These are phyloP conservation scores for Pterocles orientalis DNA, from an alignment of 2,113 vertebrate species.

Conservation along the genomic window DNA sequence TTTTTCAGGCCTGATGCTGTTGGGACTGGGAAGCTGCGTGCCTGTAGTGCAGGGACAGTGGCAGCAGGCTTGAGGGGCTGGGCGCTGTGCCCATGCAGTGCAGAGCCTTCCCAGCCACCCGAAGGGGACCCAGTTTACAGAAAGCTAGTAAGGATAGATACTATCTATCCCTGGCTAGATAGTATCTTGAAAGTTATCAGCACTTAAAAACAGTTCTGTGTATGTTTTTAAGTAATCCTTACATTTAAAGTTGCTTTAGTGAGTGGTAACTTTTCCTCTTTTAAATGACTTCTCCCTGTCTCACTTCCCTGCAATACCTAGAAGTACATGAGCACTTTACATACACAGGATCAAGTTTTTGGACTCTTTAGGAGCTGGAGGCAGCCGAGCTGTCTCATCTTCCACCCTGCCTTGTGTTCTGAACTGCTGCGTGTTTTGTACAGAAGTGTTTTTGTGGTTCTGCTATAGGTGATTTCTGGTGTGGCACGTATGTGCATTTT, in stretches of 20 bases:
- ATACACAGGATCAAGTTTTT: not conserved
- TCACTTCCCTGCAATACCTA: not conserved
- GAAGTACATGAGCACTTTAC: not conserved
- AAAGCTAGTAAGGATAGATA: no score
- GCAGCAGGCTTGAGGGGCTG: not conserved
- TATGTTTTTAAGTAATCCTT: not conserved
- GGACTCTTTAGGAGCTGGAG: not conserved
- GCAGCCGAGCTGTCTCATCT: rapidly evolving
- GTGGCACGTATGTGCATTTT: not conserved
- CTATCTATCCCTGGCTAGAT: not conserved
- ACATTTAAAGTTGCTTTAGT: not conserved
- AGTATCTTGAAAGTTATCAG: not conserved
- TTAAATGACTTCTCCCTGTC: not conserved
- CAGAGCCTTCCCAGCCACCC: not conserved
- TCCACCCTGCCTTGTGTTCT: rapidly evolving
- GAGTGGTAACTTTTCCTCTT: not conserved
- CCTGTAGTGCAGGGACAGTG: not conserved
- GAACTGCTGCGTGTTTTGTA: not conserved
- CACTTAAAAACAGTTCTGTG: not conserved
- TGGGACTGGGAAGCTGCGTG: rapidly evolving
- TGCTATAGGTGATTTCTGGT: not conserved
- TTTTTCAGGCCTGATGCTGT: not conserved
- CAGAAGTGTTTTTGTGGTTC: not conserved
- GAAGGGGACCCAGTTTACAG: not conserved
- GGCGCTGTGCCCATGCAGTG: rapidly evolving